Percentiles rank a stretch among this genome's conserved stretches.
phyloP scores from a whole-genome alignment of 2,113 vertebrate species.

The Ameiurus melas region DNA sequence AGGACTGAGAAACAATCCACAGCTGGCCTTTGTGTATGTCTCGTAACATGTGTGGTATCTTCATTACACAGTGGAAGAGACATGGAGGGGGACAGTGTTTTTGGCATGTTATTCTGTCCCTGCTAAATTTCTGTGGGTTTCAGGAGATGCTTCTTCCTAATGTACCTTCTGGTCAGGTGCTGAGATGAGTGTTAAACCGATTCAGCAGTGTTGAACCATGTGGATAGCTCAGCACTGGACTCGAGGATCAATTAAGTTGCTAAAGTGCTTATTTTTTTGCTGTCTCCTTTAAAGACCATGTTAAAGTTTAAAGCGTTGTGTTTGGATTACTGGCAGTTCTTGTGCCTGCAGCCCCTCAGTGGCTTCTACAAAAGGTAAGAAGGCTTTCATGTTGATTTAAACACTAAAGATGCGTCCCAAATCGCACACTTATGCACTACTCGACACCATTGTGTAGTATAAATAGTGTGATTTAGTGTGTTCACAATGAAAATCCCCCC shows the following conservation, averaged over 20 bases:
- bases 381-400: not conserved
- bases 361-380: conserved; percentile 92
- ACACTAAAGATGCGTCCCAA: not conserved
- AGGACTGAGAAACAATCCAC: not conserved
- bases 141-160: not conserved
- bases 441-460: too few relatives aligned
- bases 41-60: conserved; percentile 8
- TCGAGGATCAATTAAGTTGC: conserved; percentile 29
- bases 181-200: not conserved
- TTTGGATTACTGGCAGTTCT: conserved; percentile 97
- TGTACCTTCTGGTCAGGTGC: conserved; percentile 10
- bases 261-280: not conserved
- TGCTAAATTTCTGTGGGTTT: not conserved
- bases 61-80: conserved; percentile 23
- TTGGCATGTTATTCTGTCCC: conserved; percentile 2
- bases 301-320: conserved; percentile 95
- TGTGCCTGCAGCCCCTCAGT: conserved; percentile 90
- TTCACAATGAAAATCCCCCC: too few relatives aligned
- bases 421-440: too few relatives aligned
- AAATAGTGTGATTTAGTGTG: too few relatives aligned
- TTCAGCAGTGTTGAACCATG: conserved; percentile 5
- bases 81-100: not conserved
- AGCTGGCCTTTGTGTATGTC: not conserved
- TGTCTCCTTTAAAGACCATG: conserved; percentile 72
- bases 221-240: not conserved